Evolutionary conservation across 1,140 invertebrate species (phyloP).

Genomic region (Drosophila punjabiensis): DNA sequence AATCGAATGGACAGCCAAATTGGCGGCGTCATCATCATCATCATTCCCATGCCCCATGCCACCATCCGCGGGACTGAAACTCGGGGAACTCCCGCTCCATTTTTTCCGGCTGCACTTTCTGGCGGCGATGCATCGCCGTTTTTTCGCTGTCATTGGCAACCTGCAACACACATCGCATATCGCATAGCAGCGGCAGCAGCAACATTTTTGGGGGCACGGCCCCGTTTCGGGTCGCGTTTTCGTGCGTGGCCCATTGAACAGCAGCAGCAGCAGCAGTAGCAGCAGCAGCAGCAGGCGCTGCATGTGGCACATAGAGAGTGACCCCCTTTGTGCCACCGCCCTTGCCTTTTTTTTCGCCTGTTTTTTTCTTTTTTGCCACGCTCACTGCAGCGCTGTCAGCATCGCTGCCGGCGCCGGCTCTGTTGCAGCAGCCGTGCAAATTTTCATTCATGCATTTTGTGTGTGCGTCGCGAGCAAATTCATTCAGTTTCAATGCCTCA

Average conservation of each 20-base stretch:
- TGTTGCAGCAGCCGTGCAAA: constrained; percentile 43
- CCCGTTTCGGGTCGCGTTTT: constrained; percentile 36
- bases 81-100: constrained; percentile 21
- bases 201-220: constrained; percentile 51
- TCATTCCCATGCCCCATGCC: constrained; percentile 14
- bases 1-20: constrained; percentile 79
- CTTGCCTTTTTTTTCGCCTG: constrained; percentile 21
- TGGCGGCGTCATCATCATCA: constrained; percentile 67
- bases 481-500: constrained; percentile 73
- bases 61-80: not conserved
- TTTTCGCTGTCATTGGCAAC: constrained; percentile 52
- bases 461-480: constrained; percentile 65
- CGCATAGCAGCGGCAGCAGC: constrained; percentile 18
- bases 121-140: constrained; percentile 40
- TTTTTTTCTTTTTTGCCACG: constrained; percentile 28
- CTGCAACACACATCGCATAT: constrained; percentile 50
- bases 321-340: constrained; percentile 36
- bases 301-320: constrained; percentile 54
- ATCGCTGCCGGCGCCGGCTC: constrained; percentile 13
- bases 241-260: constrained; percentile 77
- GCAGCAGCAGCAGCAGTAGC: constrained; percentile 56
- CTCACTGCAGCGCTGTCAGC: constrained; percentile 34
- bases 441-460: constrained; percentile 76
- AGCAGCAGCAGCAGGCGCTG: constrained; percentile 55
- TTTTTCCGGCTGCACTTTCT: constrained; percentile 47